Base-by-base conservation (phyloP, 2,113 vertebrate species). In the Oceanites oceanicus region DNA sequence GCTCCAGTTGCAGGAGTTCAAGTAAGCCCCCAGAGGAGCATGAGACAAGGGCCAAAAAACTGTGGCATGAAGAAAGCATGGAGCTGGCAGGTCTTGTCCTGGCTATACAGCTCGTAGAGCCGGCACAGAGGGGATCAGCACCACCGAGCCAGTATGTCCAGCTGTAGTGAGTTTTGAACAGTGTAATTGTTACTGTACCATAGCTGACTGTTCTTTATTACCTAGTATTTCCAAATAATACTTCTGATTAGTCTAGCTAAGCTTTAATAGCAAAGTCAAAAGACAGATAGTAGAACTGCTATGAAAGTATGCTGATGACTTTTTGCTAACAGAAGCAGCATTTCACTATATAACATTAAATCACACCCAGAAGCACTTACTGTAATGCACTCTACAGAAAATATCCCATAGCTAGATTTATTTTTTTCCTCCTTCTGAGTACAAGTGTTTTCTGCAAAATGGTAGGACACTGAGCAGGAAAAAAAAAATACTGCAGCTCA, bases 381-480 rank as follows among this genome's bases (percentile, higher is more conserved):
- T 89, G 53, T 80, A 96, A 92, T 94, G 89, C 72, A 73, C 74
- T 81, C 34, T 85, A 53, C 85, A 93, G 92, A 86, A 97, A 75
- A 92, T 83, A 71, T 55, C 71, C 80, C 44, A 1, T 15, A 40
- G 83, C 68, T 96, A 47, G 38, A 47, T 91, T 94, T 86, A 32
- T 49, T 78, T 90, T 58, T 80, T 45, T 40, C n/a, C 38, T 89
- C 70, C 86, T 67, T 90, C 32, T 74, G 87, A 91, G 19, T 40
- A 68, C 72, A 85, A 87, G 20, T 71, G 56, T 79, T 95, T 95
- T 95, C 88, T 93, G 59, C 18, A 5, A 89, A 79, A 71, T 32
- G 40, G 11, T 32, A 67, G 38, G 80, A 87, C 80, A 80, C 76
- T 65, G 22, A 74, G 32, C 84, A 49, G 72, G 42, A 27, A 53